Conservation (phyloP, 2,888 invertebrate species). For the Polyommatus iphigenia region DNA sequence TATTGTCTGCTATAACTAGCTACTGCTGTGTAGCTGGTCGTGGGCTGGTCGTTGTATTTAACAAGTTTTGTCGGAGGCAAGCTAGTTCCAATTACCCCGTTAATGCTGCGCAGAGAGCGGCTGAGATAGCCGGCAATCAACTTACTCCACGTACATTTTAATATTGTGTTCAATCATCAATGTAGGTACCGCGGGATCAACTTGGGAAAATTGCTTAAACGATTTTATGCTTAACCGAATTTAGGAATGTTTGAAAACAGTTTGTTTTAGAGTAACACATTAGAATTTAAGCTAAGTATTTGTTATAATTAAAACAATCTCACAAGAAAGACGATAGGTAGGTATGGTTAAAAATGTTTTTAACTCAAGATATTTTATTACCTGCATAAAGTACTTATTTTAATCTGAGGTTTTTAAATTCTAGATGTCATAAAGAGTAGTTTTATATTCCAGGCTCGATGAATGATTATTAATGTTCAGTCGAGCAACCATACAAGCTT, state of each 20-base stretch:
- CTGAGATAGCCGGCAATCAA: conserved; percentile 62
- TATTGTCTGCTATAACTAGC: no score
- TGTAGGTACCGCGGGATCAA: conserved; percentile 60
- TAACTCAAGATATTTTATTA: no score
- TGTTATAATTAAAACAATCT: no score
- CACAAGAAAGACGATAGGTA: no score
- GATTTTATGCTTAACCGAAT: background rate
- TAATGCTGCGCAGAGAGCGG: conserved; percentile 59
- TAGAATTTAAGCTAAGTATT: no score
- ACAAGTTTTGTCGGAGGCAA: conserved; percentile 42
- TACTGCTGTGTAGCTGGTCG: conserved; percentile 27
- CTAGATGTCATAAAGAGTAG: background rate
- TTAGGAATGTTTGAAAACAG: background rate
- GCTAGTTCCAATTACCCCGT: conserved; percentile 58
- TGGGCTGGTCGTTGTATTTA: conserved; percentile 33
- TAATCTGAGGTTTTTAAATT: no score
- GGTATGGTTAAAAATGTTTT: background rate
- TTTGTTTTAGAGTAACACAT: background rate
- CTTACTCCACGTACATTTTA: conserved; percentile 63
- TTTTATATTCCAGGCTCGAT: background rate
- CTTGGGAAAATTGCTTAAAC: conserved; percentile 57
- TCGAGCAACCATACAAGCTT: background rate
- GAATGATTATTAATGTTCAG: background rate
- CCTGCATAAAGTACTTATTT: no score
- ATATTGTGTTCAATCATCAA: conserved; percentile 64